Evolutionary conservation across 2,113 vertebrate genomes (phyloP).

Genomic region (Setophaga petechia): DNA sequence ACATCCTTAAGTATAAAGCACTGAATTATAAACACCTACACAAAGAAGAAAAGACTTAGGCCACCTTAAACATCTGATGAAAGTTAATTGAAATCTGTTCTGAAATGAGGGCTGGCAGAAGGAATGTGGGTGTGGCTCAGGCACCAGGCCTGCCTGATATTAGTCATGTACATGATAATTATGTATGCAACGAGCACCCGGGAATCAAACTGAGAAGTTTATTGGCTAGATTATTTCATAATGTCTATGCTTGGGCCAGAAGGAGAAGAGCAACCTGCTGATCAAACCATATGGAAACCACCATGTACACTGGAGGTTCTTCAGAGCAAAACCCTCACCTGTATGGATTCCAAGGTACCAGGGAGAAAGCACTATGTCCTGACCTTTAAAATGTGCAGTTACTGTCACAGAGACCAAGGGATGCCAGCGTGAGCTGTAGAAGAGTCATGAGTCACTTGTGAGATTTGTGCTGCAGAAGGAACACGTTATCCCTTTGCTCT

Average conservation of each 20-base stretch:
- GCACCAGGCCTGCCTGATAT: conserved; percentile 1
- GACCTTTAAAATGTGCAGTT: conserved; percentile 48
- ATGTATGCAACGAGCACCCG: background rate
- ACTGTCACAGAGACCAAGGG: conserved; percentile 16
- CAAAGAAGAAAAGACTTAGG: background rate
- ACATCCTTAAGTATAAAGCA: background rate
- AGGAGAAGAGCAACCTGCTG: background rate
- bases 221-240: background rate
- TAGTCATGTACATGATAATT: conserved; percentile 12
- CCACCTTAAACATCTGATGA: conserved; percentile 43
- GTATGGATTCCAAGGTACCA: background rate
- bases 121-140: conserved; percentile 40
- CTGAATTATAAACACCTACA: conserved; percentile 4
- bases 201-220: background rate
- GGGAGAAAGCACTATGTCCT: background rate
- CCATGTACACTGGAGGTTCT: accelerated
- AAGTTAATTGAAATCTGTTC: conserved; percentile 39
- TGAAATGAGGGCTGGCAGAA: background rate
- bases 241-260: background rate
- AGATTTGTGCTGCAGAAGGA: conserved; percentile 53
- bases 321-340: background rate
- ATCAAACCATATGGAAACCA: background rate
- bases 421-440: conserved; percentile 2
- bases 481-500: conserved; percentile 49
- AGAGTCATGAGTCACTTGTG: conserved; percentile 61